These are phyloP conservation scores for Syngnathus floridae DNA, from an alignment of 2,113 vertebrate species.

Conservation along the genomic window DNA sequence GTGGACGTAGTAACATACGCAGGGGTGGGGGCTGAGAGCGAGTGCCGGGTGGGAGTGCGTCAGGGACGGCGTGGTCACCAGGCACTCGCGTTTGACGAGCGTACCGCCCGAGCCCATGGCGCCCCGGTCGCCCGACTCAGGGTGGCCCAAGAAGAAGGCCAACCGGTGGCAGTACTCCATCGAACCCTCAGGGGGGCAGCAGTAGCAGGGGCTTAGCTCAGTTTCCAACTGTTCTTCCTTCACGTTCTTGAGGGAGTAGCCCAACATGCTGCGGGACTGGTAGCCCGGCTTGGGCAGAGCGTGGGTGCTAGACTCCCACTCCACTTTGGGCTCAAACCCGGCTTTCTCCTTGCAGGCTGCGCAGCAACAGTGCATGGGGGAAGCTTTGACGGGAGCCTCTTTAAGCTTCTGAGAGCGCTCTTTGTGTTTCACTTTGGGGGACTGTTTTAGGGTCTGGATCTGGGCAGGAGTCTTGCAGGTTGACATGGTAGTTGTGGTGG, in stretches of 20 bases:
- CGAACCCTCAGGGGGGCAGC: constrained; percentile 71
- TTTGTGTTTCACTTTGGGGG: constrained; percentile 59
- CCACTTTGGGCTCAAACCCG: constrained; percentile 59
- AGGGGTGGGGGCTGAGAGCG: constrained; percentile 70
- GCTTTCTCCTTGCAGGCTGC: constrained; percentile 74
- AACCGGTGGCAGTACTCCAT: constrained; percentile 81
- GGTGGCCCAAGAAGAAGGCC: constrained; percentile 82
- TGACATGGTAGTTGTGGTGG: constrained; percentile 54
- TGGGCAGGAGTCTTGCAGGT: constrained; percentile 33
- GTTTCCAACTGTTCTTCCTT: constrained; percentile 71
- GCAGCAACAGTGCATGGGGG: constrained; percentile 58
- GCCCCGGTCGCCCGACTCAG: constrained; percentile 49
- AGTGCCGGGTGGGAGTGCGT: constrained; percentile 65
- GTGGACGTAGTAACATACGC: constrained; percentile 74
- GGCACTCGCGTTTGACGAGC: constrained; percentile 87
- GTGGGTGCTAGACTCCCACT: constrained; percentile 57
- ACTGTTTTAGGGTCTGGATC: constrained; percentile 27
- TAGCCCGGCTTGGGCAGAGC: constrained; percentile 64
- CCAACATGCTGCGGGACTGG: constrained; percentile 64
- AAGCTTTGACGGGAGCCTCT: constrained; percentile 19
- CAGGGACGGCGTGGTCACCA: constrained; percentile 65
- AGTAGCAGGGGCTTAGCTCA: constrained; percentile 71
- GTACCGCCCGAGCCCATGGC: constrained; percentile 49
- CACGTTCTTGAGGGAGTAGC: constrained; percentile 66
- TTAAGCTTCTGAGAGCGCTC: constrained; percentile 42